These are phyloP conservation scores for Drosophila lacertosa DNA, from an alignment of 1,140 invertebrate species.

Conservation along the genomic window DNA sequence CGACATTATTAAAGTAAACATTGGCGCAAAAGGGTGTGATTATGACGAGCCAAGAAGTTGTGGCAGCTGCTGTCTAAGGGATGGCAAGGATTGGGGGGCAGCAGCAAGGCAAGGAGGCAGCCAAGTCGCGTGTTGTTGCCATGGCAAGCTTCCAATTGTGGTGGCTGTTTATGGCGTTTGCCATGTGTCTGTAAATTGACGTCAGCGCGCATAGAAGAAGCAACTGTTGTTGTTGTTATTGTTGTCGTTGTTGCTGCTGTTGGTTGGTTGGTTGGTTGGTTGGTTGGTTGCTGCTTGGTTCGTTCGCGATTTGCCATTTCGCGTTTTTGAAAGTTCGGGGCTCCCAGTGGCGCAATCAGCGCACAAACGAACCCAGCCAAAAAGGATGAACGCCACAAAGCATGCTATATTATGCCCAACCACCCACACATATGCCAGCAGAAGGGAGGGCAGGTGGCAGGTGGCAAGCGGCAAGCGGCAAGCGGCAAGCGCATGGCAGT, in stretches of 20 bases:
- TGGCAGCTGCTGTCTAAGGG: constrained; percentile 28
- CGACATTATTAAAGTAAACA: constrained; percentile 82
- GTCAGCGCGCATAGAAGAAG: constrained; percentile 39
- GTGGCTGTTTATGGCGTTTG: constrained; percentile 78
- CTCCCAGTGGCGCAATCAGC: constrained; percentile 79
- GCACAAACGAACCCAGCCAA: constrained; percentile 54
- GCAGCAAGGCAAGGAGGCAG: constrained; percentile 7
- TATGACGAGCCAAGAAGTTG: constrained; percentile 70
- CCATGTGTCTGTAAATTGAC: constrained; percentile 79
- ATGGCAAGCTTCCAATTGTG: constrained; percentile 80
- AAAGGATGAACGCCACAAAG: constrained; percentile 63
- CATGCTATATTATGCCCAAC: constrained; percentile 73
- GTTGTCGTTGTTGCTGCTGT: neutral
- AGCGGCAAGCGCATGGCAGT: constrained; percentile 4
- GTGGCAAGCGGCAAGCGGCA: too few species aligned
- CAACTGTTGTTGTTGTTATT: neutral
- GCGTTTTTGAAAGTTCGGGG: constrained; percentile 66
- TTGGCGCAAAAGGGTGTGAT: constrained; percentile 80
- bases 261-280: constrained; percentile 12
- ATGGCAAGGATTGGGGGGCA: neutral
- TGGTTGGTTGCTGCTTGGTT: neutral
- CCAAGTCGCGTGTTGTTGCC: constrained; percentile 40
- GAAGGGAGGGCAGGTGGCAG: neutral
- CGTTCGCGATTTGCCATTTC: constrained; percentile 58
- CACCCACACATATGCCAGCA: constrained; percentile 13